Evolutionary conservation across 2,113 vertebrate genomes (phyloP).

Genomic region (Sakesphorus luctuosus): DNA sequence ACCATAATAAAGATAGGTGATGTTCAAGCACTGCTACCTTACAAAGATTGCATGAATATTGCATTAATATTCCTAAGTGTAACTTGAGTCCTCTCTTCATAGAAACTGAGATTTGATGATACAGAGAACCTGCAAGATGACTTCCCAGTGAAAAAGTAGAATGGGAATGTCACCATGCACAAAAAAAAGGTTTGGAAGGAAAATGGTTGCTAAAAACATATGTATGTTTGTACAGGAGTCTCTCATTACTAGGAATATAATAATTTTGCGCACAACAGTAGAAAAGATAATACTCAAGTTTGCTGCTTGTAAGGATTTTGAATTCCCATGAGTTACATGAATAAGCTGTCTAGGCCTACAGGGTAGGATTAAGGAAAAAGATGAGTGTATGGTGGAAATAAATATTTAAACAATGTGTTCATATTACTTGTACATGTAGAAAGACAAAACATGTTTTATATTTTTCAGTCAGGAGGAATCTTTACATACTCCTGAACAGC

Average conservation of each 20-base stretch:
- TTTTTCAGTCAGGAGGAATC: background rate
- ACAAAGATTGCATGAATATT: background rate
- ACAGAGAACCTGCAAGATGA: background rate
- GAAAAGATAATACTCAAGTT: background rate
- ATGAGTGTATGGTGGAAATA: background rate
- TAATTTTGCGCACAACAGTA: background rate
- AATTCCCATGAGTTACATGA: background rate
- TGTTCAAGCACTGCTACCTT: background rate
- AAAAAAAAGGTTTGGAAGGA: background rate
- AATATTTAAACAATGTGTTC: background rate
- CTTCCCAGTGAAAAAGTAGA: background rate
- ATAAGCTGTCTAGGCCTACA: background rate
- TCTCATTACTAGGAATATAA: background rate
- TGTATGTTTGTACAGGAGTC: background rate
- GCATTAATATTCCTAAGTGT: background rate
- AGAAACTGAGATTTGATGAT: background rate
- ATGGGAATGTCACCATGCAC: background rate
- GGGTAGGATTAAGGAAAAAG: background rate
- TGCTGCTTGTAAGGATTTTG: background rate
- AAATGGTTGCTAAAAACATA: background rate
- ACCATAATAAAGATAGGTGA: background rate
- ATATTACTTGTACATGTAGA: background rate
- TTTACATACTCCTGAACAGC: background rate
- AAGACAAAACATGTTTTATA: background rate
- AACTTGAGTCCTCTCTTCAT: background rate